Evolutionary conservation across 1,140 invertebrate genomes (phyloP), one percentile per base, ranked within the genome.

Genomic region (Coelopa frigida): DNA sequence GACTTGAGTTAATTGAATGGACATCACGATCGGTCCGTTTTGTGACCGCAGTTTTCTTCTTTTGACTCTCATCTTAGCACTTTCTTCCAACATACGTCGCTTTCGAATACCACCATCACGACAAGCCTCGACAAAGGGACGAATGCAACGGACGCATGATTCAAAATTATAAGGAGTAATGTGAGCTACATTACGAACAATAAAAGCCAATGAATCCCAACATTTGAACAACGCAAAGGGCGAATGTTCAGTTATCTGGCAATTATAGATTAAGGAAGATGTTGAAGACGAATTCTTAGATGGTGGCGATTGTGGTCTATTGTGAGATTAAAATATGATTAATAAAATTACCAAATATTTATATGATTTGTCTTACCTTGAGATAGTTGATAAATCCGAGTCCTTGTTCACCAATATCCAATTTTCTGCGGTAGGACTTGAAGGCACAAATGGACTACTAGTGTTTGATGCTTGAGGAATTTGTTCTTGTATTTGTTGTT

Each of bases 91-190:
- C 37, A 56, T 62, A 1, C 61, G 42, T 5, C 64, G 56, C 35
- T 61, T 53, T 0, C 55, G 49, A 18, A 68, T 68, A 62, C 74
- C 73, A 41, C 76, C 75, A 52, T 80, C 76, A 14, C 86, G 67
- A 45, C 87, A 90, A 4, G 94, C 94, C 56, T 95, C 88, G 0
- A 94, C 92, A 73, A 98, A 95, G 4, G 89, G 85, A 24, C 94
- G 73, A 36, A 97, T 85, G 56, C 91, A 91, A 45, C 87, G 83
- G 3, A 98, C 87, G 62, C 92, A 94, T 29, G 86, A 75, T 52
- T 89, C 83, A 56, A 92, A 90, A 68, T 93, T 94, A 61, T 93
- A 89, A 0, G 93, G 93, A 4, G 94, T 98, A 11, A 98, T 90
- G 64, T 98, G 94, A 18, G 90, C 93, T 21, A 93, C 87, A 72